These are phyloP conservation scores for Palythoa grandis DNA, from an alignment of 92 coral and sea anemone species.

Conservation along the genomic window DNA sequence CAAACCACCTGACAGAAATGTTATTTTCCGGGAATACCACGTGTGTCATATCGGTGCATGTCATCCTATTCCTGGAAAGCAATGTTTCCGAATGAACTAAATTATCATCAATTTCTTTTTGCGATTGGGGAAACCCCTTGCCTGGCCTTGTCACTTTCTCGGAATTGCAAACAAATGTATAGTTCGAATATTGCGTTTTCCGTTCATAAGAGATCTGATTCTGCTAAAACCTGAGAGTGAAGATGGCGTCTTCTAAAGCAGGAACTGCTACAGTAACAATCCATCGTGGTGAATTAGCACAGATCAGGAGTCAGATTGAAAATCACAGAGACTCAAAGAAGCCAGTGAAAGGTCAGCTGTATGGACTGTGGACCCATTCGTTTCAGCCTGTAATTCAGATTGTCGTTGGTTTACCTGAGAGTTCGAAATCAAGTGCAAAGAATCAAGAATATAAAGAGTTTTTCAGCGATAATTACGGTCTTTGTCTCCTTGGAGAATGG, in stretches of 20 bases:
- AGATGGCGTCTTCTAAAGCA: constrained; percentile 10
- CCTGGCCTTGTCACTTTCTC: neutral
- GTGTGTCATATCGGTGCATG: neutral
- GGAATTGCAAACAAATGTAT: neutral
- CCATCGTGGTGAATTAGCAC: constrained; percentile 64
- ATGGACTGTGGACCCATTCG: constrained; percentile 71
- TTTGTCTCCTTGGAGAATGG: constrained; percentile 67
- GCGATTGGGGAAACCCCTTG: neutral
- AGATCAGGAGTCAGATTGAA: constrained; percentile 22
- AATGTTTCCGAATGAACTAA: neutral
- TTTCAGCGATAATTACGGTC: constrained; percentile 32
- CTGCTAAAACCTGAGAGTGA: neutral
- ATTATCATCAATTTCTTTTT: neutral
- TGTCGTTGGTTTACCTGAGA: constrained; percentile 16
- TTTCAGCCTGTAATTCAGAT: constrained; percentile 66
- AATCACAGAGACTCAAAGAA: neutral
- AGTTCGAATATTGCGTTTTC: neutral
- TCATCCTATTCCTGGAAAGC: neutral
- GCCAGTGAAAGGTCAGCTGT: constrained; percentile 43
- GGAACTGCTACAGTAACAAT: constrained; percentile 46
- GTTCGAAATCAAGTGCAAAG: neutral
- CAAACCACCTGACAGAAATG: too few species aligned
- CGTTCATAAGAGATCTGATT: neutral
- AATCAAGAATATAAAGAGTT: neutral
- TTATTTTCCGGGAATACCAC: neutral